Evolutionary conservation across 1,140 invertebrate genomes (phyloP).

Genomic region (Plodia interpunctella): DNA sequence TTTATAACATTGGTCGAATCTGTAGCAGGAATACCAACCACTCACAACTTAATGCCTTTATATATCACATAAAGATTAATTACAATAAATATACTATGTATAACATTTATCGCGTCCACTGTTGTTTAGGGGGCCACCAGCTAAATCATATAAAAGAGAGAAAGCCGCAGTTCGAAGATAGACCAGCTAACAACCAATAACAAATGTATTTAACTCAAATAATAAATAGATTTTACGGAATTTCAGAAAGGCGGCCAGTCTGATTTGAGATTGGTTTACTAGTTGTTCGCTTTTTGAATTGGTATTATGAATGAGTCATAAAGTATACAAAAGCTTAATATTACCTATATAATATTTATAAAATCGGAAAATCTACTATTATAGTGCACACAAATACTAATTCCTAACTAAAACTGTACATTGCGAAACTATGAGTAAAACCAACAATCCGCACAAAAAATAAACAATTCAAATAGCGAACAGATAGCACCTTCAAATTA

Average conservation of each 20-base stretch:
- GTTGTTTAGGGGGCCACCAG: conserved; percentile 34
- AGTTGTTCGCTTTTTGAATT: conserved; percentile 45
- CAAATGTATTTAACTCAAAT: conserved; percentile 21
- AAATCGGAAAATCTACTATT: background rate
- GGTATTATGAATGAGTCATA: background rate
- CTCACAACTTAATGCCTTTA: conserved; percentile 37
- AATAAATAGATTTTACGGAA: conserved; percentile 26
- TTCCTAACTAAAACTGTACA: background rate
- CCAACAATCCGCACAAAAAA: background rate
- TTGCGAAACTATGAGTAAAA: conserved; percentile 1
- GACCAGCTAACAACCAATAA: conserved; percentile 26
- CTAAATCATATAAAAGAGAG: conserved; percentile 25
- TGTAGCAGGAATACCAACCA: conserved; percentile 29
- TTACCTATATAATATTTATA: background rate
- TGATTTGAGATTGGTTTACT: conserved; percentile 36
- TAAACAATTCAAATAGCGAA: conserved; percentile 56
- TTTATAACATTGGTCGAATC: background rate
- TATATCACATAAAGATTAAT: conserved; percentile 47
- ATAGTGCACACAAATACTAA: conserved; percentile 7
- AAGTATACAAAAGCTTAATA: background rate
- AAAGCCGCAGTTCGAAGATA: conserved; percentile 26
- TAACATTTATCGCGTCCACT: conserved; percentile 27
- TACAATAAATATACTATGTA: conserved; percentile 32
- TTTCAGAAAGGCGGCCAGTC: conserved; percentile 29
- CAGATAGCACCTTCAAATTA: conserved; percentile 51